Evolutionary conservation across 37 sponge, comb jelly and placozoan genomes (phyloP).

Genomic region (Geodia barretti): DNA sequence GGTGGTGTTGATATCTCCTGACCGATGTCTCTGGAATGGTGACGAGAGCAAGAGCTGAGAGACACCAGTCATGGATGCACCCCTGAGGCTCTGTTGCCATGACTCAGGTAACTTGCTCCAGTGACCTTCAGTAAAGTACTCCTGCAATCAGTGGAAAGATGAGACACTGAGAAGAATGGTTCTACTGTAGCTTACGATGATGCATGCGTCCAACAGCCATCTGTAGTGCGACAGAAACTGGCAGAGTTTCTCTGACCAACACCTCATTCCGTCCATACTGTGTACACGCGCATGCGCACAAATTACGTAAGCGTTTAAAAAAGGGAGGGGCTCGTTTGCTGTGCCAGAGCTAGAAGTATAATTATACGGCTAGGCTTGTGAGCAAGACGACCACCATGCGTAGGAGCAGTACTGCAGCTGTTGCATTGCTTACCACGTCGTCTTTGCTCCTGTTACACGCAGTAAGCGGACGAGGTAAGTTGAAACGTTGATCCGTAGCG

Average conservation of each 20-base stretch:
- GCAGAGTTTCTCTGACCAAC: background rate
- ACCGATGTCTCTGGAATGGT: background rate
- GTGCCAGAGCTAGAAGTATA: too few relatives aligned
- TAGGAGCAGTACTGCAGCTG: too few relatives aligned
- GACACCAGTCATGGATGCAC: conserved; percentile 5
- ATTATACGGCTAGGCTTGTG: too few relatives aligned
- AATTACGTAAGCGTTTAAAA: background rate
- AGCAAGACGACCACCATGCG: too few relatives aligned
- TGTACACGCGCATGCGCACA: background rate
- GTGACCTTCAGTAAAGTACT: conserved; percentile 77
- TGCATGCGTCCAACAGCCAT: conserved; percentile 56
- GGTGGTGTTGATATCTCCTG: background rate
- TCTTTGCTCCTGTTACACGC: too few relatives aligned
- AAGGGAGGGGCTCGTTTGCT: background rate
- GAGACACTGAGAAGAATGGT: background rate
- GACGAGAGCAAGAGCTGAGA: conserved; percentile 21
- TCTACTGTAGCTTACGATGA: conserved; percentile 46
- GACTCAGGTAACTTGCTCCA: conserved; percentile 63
- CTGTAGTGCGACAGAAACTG: conserved; percentile 29
- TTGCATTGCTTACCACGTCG: too few relatives aligned
- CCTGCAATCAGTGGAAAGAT: conserved; percentile 27
- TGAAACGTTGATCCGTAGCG: too few relatives aligned
- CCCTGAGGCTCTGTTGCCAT: conserved; percentile 45
- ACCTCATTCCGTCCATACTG: background rate
- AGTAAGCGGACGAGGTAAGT: too few relatives aligned